Evolutionary conservation across 2,797 vertebrate species (phyloP).

Genomic region (Antennarius maculatus): DNA sequence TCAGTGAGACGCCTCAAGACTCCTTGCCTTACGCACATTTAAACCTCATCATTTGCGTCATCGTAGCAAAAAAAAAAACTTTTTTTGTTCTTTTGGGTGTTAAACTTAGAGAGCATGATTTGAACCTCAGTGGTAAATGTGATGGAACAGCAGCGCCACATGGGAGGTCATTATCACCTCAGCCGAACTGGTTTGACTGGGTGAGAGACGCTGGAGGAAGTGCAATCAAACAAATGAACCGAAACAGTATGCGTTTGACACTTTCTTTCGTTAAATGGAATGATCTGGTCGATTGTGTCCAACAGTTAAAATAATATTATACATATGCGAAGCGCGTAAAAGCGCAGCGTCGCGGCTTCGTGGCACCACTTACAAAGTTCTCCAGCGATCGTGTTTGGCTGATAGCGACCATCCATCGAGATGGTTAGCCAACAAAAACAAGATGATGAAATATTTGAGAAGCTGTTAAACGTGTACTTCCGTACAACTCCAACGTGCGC

Average conservation of each 20-base stretch:
- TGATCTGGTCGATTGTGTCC: neutral
- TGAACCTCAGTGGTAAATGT: slow-evolving; percentile 10
- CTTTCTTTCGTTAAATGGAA: too few species aligned
- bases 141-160: slow-evolving; percentile 14
- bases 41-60: neutral
- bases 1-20: neutral
- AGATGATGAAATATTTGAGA: neutral
- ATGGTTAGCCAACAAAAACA: neutral
- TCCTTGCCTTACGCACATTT: neutral
- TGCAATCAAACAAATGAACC: neutral
- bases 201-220: slow-evolving; percentile 12
- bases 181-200: slow-evolving; percentile 72
- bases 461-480: neutral
- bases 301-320: neutral
- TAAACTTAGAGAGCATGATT: neutral
- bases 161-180: slow-evolving; percentile 20
- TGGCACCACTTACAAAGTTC: too few species aligned
- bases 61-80: too few species aligned
- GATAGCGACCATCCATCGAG: neutral
- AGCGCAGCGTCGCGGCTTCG: too few species aligned
- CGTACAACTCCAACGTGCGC: slow-evolving; percentile 5
- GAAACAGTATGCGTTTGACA: neutral
- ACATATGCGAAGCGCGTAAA: too few species aligned
- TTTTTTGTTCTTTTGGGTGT: neutral
- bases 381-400: too few species aligned